These are phyloP conservation scores for Cephus pulcher DNA, from an alignment of 2,888 invertebrate species.

Conservation along the genomic window DNA sequence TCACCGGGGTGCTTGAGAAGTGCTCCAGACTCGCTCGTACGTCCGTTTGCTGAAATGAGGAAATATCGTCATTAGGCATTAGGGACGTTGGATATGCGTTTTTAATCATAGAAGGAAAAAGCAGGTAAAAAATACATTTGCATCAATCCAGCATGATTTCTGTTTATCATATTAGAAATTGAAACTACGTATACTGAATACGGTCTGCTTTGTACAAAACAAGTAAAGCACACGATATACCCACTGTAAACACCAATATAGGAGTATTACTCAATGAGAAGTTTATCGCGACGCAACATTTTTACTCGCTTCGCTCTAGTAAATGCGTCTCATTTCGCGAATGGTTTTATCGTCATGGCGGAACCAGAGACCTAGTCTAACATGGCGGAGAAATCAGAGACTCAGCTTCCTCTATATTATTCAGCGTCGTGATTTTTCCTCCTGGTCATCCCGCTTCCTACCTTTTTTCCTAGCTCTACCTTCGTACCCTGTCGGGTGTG, in stretches of 20 bases:
- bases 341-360: background rate
- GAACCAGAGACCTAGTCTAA: background rate
- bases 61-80: background rate
- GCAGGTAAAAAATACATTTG: background rate
- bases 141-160: background rate
- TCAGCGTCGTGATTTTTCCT: background rate
- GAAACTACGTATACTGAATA: background rate
- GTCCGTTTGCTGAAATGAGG: slow-evolving; percentile 58
- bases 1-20: slow-evolving; percentile 62
- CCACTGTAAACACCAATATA: background rate
- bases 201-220: background rate
- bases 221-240: background rate
- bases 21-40: slow-evolving; percentile 63
- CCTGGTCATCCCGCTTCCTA: background rate
- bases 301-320: background rate
- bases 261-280: background rate
- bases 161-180: background rate
- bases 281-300: background rate
- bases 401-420: background rate
- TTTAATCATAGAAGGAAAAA: background rate
- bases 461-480: background rate
- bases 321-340: slow-evolving; percentile 3
- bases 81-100: background rate
- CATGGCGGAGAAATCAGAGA: background rate
- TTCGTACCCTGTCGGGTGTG: background rate